Evolutionary conservation across 2,888 invertebrate genomes (phyloP), one percentile per base, ranked within the genome.

Genomic region (Sipunculus nudus): DNA sequence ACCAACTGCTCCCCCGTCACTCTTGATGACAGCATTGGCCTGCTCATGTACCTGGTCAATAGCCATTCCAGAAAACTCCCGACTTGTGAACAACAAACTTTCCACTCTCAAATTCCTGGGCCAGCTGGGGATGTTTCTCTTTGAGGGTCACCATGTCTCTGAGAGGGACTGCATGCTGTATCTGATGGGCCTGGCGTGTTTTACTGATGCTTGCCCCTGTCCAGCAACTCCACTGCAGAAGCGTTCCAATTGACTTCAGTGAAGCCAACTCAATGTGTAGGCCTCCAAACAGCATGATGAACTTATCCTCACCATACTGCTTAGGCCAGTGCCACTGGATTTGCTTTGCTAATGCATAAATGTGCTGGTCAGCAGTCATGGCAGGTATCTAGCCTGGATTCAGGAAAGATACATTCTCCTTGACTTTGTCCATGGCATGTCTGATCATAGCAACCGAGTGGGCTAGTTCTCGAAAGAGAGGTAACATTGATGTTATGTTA

Each of bases 201-300:
- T 62, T 63, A 8, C 61, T 60, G 16, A 68, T 55, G 60, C 61
- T 61, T 3, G 60, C 62, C 13, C 48, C 39, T 41, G 64, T 65
- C 70, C 66, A 68, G 3, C 75, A 77, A 62, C 70, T 72, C 26
- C 60, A 70, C 25, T 71, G 41, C 5, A 77, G 55, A 41, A 63
- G 57, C 40, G 59, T 55, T 10, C 75, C 76, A 19, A 76, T 31
- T 2, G 67, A 59, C 47, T 63, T 72, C 55, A 74, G 54, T 19
- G 66, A 56, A 13, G 74, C 72, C 67, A 75, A 72, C 50, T 78
- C 76, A 48, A 71, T 75, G 57, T 78, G 76, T 35, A 78, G 61
- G n/a, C 76, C 76, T 8, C 76, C 77, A 46, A 78, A 61, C 68
- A 77, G 68, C 3, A 76, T 59, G 16, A 77, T 62, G 49, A 70